Evolutionary conservation across 2,113 vertebrate species (phyloP).

Genomic region (Muscicapa adusta): DNA sequence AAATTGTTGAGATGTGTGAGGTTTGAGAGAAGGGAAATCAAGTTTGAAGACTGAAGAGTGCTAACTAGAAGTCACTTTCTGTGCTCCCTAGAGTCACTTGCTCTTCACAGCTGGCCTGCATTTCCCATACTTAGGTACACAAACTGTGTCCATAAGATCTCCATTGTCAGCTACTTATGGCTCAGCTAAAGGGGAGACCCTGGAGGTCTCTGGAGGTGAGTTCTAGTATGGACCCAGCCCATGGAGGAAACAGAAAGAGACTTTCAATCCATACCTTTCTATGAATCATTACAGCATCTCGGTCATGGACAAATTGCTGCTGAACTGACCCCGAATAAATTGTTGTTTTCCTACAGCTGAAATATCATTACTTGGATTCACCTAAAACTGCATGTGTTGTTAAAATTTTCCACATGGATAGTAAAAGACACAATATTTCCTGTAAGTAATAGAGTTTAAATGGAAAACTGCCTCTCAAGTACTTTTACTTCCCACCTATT

Average conservation of each 20-base stretch:
- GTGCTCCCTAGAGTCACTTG: background rate
- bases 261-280: background rate
- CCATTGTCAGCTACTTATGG: background rate
- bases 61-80: background rate
- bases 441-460: background rate
- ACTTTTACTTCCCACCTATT: background rate
- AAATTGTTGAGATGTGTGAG: background rate
- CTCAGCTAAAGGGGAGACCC: background rate
- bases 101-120: background rate
- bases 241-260: background rate
- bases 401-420: background rate
- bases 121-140: background rate
- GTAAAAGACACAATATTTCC: background rate
- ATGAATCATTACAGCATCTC: background rate
- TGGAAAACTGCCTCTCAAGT: background rate
- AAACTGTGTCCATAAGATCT: background rate
- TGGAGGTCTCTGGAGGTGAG: background rate
- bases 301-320: background rate
- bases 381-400: background rate
- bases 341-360: background rate
- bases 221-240: background rate
- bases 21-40: background rate
- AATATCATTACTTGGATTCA: background rate
- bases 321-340: background rate
- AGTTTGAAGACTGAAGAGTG: background rate